phyloP scores from a whole-genome alignment of 2,113 vertebrate genomes.

The Gallinago undulata region DNA sequence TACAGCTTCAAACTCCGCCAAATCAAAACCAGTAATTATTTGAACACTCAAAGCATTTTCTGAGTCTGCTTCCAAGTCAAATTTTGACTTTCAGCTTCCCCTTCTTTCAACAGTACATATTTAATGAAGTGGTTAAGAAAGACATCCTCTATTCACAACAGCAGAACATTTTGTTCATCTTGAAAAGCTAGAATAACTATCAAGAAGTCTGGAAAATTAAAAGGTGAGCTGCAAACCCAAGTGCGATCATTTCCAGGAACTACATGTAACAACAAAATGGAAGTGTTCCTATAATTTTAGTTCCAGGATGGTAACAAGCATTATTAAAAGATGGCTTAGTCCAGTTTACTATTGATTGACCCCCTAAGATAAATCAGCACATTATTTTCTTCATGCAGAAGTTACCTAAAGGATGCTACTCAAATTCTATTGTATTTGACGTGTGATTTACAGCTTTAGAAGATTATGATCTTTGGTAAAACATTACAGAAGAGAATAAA shows the following conservation, averaged over 20 bases:
- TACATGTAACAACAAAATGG: neutral
- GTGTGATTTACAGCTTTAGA: neutral
- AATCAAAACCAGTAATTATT: constrained; percentile 14
- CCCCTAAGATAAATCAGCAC: neutral
- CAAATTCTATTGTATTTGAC: neutral
- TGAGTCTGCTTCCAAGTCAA: neutral
- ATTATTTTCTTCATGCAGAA: neutral
- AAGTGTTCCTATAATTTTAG: neutral
- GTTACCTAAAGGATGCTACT: neutral
- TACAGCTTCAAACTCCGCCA: neutral
- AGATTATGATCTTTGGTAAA: neutral
- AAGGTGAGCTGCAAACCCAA: neutral
- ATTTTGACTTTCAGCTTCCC: neutral
- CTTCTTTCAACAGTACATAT: constrained; percentile 29
- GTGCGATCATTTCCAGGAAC: neutral
- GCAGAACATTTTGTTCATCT: constrained; percentile 3
- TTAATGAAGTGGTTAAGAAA: constrained; percentile 45
- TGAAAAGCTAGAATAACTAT: neutral
- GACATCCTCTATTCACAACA: constrained; percentile 16
- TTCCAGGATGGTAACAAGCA: neutral
- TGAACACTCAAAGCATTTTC: constrained; percentile 20
- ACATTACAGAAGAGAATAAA: neutral
- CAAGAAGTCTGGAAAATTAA: neutral
- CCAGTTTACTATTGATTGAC: neutral
- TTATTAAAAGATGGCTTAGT: neutral